Base-by-base conservation (phyloP, 1,140 invertebrate genomes). In the Popillia japonica region DNA sequence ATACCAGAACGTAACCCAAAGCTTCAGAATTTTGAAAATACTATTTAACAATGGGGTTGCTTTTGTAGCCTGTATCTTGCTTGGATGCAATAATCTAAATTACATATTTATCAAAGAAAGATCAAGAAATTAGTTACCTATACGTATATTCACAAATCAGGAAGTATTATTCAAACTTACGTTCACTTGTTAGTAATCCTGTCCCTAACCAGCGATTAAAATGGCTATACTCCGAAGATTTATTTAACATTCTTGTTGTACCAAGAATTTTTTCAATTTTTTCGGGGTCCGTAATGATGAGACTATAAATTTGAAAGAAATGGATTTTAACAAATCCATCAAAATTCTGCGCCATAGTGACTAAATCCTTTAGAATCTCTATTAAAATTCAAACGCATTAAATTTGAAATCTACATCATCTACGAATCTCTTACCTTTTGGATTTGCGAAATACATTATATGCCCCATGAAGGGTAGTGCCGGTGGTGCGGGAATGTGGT, bases 101-200 rank as follows among this genome's bases (percentile, higher is more conserved):
- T n/a, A n/a, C n/a, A n/a, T 2, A 34, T 34, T 34, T 1, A 4
- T 34, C 4, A 34, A 2, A 34, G 27, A 34, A 34, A 34, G 27
- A 34, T 34, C 27, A 34, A 34, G 4, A 34, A n/a, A 23, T 2
- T 68, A 2, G 9, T 11, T 2, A 68, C n/a, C n/a, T n/a, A n/a
- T n/a, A n/a, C n/a, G n/a, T 23, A 68, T 9, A 20, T 3, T 68
- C 23, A 4, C 2, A 9, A 9, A 14, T 2, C 44, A 17, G 10
- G 8, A 14, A 22, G 2, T 68, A 68, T 68, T 41, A 34, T 14
- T 74, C 1, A 42, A n/a, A 74, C 77, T 55, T 72, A 78, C 78
- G 72, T 75, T 48, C n/a, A 55, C 78, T 78, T 44, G 78, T 78
- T 44, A 78, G 42, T 10, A 78, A n/a, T 40, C 78, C 78, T 10